phyloP scores from a whole-genome alignment of 2,888 invertebrate genomes.

The Brachypterus glaber region DNA sequence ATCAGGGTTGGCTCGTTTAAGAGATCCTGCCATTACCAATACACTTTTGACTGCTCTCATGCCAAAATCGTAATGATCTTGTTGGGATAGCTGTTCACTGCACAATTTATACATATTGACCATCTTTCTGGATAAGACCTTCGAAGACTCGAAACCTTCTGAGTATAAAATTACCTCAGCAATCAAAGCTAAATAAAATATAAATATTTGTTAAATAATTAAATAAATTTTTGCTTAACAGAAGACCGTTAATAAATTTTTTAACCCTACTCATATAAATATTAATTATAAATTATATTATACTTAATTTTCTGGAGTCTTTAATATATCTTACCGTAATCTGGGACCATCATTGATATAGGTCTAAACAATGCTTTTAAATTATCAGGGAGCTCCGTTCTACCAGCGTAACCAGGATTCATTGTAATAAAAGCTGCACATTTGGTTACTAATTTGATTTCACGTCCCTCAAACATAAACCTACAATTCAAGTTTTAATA shows the following conservation, averaged over 20 bases:
- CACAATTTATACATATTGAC: constrained; percentile 87
- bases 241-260: too few species aligned
- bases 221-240: neutral
- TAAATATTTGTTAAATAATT: neutral
- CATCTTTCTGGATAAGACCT: constrained; percentile 81
- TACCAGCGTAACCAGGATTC: constrained; percentile 87
- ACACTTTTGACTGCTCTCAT: constrained; percentile 93
- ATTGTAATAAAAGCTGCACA: constrained; percentile 86
- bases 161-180: constrained; percentile 91
- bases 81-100: constrained; percentile 83
- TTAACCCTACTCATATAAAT: too few species aligned
- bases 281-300: too few species aligned
- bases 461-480: constrained; percentile 83
- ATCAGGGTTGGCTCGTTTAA: constrained; percentile 77
- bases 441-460: constrained; percentile 69
- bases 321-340: constrained; percentile 61
- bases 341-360: constrained; percentile 87
- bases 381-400: constrained; percentile 83
- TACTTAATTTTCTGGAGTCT: neutral
- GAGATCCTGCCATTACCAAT: constrained; percentile 82
- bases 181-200: constrained; percentile 56
- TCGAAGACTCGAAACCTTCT: constrained; percentile 85
- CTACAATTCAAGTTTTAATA: constrained; percentile 29
- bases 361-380: constrained; percentile 79
- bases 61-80: constrained; percentile 87